These are phyloP conservation scores for Rhizoglyphus robini DNA, from an alignment of 1,140 invertebrate genomes.

Conservation along the genomic window DNA sequence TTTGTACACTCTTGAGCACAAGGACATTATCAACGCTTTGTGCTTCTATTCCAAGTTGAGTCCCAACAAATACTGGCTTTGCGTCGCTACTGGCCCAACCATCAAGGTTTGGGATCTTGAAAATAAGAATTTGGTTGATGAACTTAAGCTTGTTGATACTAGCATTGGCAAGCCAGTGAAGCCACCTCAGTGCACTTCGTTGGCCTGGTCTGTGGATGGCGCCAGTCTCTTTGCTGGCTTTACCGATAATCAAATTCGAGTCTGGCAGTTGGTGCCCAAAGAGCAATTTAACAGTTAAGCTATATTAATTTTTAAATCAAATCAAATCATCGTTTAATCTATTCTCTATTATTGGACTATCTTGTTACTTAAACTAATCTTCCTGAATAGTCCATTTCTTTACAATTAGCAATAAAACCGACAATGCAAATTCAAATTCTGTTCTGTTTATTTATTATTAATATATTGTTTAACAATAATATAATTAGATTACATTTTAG, in stretches of 20 bases:
- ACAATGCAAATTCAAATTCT: too few relatives aligned
- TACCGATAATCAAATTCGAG: constrained; percentile 93
- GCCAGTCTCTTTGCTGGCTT: constrained; percentile 98
- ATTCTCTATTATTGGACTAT: too few relatives aligned
- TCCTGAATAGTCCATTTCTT: too few relatives aligned
- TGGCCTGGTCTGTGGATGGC: constrained; percentile 98
- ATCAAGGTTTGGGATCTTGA: constrained; percentile 99
- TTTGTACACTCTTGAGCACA: constrained; percentile 94
- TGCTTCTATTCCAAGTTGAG: too few relatives aligned
- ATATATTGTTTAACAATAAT: too few relatives aligned
- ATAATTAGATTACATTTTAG: too few relatives aligned
- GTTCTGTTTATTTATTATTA: too few relatives aligned
- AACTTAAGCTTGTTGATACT: constrained; percentile 79
- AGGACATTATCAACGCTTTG: constrained; percentile 92
- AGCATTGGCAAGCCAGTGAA: constrained; percentile 64
- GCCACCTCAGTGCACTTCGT: constrained; percentile 88
- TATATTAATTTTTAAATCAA: too few relatives aligned
- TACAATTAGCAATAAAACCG: too few relatives aligned
- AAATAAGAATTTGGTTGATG: constrained; percentile 98
- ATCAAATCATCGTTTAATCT: too few relatives aligned
- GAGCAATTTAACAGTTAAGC: too few relatives aligned
- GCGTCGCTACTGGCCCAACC: constrained; percentile 94
- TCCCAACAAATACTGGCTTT: constrained; percentile 96
- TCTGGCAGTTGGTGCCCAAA: constrained; percentile 71
- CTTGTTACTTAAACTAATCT: too few relatives aligned